These are phyloP conservation scores for Zosterops borbonicus DNA, from an alignment of 2,113 vertebrate genomes.

Conservation along the genomic window DNA sequence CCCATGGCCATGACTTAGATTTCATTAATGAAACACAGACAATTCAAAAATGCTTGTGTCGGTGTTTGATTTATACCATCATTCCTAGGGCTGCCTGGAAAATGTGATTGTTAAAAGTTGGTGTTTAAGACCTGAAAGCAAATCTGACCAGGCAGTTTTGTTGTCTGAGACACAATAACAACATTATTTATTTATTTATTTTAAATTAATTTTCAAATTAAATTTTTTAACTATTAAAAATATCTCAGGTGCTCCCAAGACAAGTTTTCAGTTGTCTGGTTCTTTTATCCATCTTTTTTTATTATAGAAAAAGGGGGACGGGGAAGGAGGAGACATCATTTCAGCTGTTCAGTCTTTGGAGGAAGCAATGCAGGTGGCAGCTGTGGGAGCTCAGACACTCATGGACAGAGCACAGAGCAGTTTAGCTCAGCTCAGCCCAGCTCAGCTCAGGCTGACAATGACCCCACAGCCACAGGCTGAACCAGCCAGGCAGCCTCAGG, in stretches of 20 bases:
- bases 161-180: background rate
- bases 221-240: background rate
- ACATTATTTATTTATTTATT: no score
- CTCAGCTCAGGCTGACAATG: background rate
- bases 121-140: background rate
- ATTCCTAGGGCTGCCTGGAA: background rate
- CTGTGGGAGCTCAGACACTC: background rate
- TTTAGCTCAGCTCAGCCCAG: background rate
- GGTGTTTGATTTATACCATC: background rate
- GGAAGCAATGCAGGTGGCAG: background rate
- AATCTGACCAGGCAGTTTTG: background rate
- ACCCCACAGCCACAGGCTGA: background rate
- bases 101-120: background rate
- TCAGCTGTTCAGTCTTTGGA: background rate
- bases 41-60: background rate
- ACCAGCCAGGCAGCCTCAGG: background rate
- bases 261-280: background rate
- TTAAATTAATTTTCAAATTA: no score
- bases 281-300: background rate
- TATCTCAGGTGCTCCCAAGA: background rate
- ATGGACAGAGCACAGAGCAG: accelerated
- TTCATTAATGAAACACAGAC: background rate
- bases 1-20: background rate
- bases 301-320: background rate
- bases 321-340: background rate